These are phyloP conservation scores for Dermatemys mawii DNA, from an alignment of 2,113 vertebrate genomes.

Conservation along the genomic window DNA sequence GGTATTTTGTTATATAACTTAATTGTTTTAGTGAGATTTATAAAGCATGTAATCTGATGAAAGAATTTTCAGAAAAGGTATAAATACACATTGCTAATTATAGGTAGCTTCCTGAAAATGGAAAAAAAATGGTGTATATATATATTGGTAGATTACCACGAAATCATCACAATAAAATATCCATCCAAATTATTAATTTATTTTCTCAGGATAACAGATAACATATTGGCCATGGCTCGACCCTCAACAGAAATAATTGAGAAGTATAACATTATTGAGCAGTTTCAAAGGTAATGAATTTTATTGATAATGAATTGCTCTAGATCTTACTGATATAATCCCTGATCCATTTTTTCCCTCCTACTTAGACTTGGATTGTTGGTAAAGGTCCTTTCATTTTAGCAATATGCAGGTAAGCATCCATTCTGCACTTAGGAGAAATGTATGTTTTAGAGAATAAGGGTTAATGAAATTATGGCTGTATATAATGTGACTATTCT, in stretches of 20 bases:
- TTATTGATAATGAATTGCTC: not conserved
- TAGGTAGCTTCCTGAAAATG: not conserved
- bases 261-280: constrained; percentile 91
- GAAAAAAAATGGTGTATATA: not conserved
- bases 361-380: constrained; percentile 35
- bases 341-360: constrained; percentile 28
- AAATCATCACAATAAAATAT: not conserved
- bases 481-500: constrained; percentile 50
- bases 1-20: not conserved
- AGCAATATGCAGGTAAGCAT: constrained; percentile 15
- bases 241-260: constrained; percentile 95
- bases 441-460: constrained; percentile 20
- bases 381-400: constrained; percentile 58
- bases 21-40: not conserved
- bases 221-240: constrained; percentile 94
- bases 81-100: not conserved
- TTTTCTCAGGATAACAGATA: constrained; percentile 91
- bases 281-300: constrained; percentile 88
- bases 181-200: not conserved
- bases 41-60: not conserved
- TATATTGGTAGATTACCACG: not conserved
- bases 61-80: not conserved
- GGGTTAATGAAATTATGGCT: constrained; percentile 16
- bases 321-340: not conserved
- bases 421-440: constrained; percentile 52